These are phyloP conservation scores for Alfaro cultratus DNA, from an alignment of 2,797 vertebrate genomes.

Conservation along the genomic window DNA sequence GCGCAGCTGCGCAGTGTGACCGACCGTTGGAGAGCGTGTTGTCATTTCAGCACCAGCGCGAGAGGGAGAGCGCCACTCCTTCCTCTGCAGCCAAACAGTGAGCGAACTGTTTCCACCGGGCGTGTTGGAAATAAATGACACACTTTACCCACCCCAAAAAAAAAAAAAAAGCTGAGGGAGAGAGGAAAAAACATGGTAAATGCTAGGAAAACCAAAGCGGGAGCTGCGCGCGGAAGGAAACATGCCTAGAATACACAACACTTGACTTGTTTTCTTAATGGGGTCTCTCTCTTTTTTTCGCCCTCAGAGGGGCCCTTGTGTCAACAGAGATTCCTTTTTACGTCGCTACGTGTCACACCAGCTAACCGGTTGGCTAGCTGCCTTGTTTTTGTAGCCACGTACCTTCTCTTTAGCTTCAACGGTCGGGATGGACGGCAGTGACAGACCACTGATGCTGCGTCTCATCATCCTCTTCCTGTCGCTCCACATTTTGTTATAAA, in stretches of 20 bases:
- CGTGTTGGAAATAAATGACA: slow-evolving; percentile 56
- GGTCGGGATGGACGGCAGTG: slow-evolving; percentile 69
- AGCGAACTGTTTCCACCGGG: slow-evolving; percentile 62
- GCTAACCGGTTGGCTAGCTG: background rate
- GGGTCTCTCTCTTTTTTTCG: background rate
- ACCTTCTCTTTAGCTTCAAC: slow-evolving; percentile 83
- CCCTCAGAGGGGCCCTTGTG: slow-evolving; percentile 15
- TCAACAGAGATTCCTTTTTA: slow-evolving; percentile 25
- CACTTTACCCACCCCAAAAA: slow-evolving; percentile 34
- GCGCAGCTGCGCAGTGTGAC: background rate
- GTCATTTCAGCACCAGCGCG: slow-evolving; percentile 78
- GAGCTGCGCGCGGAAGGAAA: slow-evolving; percentile 11
- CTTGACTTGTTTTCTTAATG: background rate
- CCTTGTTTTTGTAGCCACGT: slow-evolving; percentile 12
- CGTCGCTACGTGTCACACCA: slow-evolving; percentile 9
- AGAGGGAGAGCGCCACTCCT: slow-evolving; percentile 73
- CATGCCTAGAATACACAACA: background rate
- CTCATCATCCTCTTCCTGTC: slow-evolving; percentile 60
- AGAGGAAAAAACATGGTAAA: slow-evolving; percentile 10
- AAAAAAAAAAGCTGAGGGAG: background rate
- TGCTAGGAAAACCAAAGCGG: slow-evolving; percentile 13
- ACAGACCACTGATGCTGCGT: slow-evolving; percentile 53
- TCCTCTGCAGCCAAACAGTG: slow-evolving; percentile 47
- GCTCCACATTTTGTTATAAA: slow-evolving; percentile 51
- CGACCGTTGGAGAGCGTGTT: background rate